Evolutionary conservation across 2,888 invertebrate species (phyloP).

Genomic region (Macaria liturata): DNA sequence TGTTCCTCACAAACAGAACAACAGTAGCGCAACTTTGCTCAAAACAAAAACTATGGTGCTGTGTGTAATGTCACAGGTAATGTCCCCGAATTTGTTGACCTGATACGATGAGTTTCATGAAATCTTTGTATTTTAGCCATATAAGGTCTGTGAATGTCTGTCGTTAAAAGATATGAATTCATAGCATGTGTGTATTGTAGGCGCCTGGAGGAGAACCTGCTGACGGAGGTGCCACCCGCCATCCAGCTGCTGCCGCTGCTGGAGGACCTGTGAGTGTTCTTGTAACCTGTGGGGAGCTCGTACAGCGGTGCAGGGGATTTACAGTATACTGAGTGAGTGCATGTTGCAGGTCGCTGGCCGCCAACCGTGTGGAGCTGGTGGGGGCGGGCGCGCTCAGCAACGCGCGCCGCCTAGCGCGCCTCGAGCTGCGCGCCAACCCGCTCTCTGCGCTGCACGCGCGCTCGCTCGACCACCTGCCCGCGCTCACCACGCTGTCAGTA

Average conservation of each 20-base stretch:
- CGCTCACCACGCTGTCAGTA: constrained; percentile 77
- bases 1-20: too few species aligned
- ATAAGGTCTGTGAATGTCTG: too few species aligned
- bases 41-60: too few species aligned
- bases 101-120: too few species aligned
- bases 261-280: constrained; percentile 91
- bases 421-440: constrained; percentile 94
- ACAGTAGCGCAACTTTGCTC: too few species aligned
- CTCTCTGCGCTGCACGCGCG: constrained; percentile 86
- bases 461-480: constrained; percentile 89
- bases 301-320: too few species aligned
- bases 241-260: constrained; percentile 88
- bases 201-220: constrained; percentile 70
- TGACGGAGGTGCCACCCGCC: constrained; percentile 89
- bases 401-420: constrained; percentile 86
- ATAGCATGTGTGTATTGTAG: constrained; percentile 41
- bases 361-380: constrained; percentile 91
- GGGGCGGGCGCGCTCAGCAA: constrained; percentile 87
- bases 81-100: too few species aligned
- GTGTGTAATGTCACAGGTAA: too few species aligned
- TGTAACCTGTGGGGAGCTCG: not conserved
- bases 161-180: too few species aligned
- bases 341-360: constrained; percentile 88
- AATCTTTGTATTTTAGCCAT: too few species aligned
- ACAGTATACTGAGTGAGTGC: constrained; percentile 2